Evolutionary conservation across 2,888 invertebrate species (phyloP).

Genomic region (Spodoptera littoralis): DNA sequence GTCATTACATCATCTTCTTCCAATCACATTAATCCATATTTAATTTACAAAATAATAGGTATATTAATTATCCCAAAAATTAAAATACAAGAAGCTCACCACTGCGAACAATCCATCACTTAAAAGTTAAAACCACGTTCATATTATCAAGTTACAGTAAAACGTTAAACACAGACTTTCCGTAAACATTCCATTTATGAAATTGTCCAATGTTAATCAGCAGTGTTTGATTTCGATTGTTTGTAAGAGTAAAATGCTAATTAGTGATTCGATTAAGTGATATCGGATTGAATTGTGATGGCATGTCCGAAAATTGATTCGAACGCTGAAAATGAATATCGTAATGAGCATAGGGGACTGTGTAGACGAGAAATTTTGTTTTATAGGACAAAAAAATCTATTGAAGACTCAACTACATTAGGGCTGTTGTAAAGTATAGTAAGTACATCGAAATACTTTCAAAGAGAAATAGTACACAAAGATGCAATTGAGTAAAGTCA

Average conservation of each 20-base stretch:
- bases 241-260: slow-evolving; percentile 63
- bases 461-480: too few relatives aligned
- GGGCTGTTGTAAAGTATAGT: too few relatives aligned
- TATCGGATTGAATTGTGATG: slow-evolving; percentile 59
- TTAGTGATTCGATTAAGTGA: slow-evolving; percentile 71
- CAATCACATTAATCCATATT: too few relatives aligned
- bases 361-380: too few relatives aligned
- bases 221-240: slow-evolving; percentile 58
- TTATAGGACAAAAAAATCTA: too few relatives aligned
- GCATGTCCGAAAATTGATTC: slow-evolving; percentile 37
- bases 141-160: slow-evolving; percentile 18
- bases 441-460: too few relatives aligned
- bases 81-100: background rate
- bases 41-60: too few relatives aligned
- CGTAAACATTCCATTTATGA: slow-evolving; percentile 65
- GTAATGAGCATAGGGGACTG: slow-evolving; percentile 2
- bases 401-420: too few relatives aligned
- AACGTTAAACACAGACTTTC: slow-evolving; percentile 60
- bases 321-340: slow-evolving; percentile 33
- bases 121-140: slow-evolving; percentile 12
- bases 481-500: too few relatives aligned
- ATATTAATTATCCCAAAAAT: background rate
- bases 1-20: too few relatives aligned
- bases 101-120: background rate
- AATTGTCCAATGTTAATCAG: slow-evolving; percentile 66